Percentiles rank a stretch among this genome's conserved stretches.
Evolutionary conservation across 1,140 invertebrate species (phyloP).

Genomic region (Drosophila leontia): DNA sequence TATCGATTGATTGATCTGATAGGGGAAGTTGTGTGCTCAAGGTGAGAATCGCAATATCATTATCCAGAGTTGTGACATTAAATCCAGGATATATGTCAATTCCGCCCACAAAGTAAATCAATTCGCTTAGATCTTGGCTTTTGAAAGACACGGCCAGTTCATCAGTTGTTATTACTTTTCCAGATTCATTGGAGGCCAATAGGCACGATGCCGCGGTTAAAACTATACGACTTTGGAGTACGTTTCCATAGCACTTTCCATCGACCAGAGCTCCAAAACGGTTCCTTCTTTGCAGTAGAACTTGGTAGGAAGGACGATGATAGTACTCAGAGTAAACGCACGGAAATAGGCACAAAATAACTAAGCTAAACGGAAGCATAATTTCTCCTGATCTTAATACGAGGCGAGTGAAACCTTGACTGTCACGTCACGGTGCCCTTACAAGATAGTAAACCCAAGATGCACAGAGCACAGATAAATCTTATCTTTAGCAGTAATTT

Average conservation of each 20-base stretch:
- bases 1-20: constrained; percentile 7
- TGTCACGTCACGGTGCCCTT: constrained; percentile 29
- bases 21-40: constrained; percentile 33
- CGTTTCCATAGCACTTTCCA: constrained; percentile 33
- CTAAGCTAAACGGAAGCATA: constrained; percentile 19
- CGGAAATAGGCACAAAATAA: constrained; percentile 22
- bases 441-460: constrained; percentile 24
- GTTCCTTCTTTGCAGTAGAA: constrained; percentile 21
- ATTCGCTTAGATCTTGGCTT: constrained; percentile 6
- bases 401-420: constrained; percentile 25
- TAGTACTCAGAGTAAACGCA: constrained; percentile 17
- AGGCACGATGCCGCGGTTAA: constrained; percentile 47
- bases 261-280: constrained; percentile 12
- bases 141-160: constrained; percentile 17
- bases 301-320: constrained; percentile 35
- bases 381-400: constrained; percentile 23
- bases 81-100: constrained; percentile 19
- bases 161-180: background rate
- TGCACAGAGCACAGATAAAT: constrained; percentile 21
- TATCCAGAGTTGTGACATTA: constrained; percentile 16
- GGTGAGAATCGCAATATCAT: constrained; percentile 35
- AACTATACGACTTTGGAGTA: constrained; percentile 46
- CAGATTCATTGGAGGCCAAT: background rate
- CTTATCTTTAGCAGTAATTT: constrained; percentile 40
- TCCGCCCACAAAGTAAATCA: constrained; percentile 14